Evolutionary conservation across 2,113 vertebrate genomes (phyloP).

Genomic region (Rousettus leschenaultii): DNA sequence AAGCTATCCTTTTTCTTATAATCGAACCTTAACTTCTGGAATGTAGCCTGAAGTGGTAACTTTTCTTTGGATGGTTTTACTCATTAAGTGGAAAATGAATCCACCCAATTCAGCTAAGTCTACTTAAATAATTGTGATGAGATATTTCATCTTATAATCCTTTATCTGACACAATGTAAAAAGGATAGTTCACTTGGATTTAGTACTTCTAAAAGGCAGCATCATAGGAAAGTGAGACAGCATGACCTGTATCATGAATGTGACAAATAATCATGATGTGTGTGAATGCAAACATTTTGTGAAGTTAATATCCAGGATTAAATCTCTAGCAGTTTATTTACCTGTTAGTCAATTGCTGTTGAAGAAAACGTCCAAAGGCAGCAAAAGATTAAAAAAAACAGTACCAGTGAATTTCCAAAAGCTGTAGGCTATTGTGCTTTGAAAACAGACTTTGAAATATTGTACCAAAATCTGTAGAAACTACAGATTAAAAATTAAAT

Average conservation of each 20-base stretch:
- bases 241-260: conserved; percentile 56
- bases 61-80: conserved; percentile 41
- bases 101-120: conserved; percentile 40
- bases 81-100: conserved; percentile 30
- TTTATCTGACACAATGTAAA: conserved; percentile 6
- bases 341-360: conserved; percentile 79
- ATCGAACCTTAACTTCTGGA: conserved; percentile 16
- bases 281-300: conserved; percentile 69
- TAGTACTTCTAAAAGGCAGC: conserved; percentile 3
- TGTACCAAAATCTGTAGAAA: conserved; percentile 15
- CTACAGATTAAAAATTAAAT: conserved; percentile 30
- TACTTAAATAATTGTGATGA: background rate
- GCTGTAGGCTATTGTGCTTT: conserved; percentile 30
- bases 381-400: conserved; percentile 79
- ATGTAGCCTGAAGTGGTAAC: background rate
- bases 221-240: conserved; percentile 70
- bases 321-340: conserved; percentile 75
- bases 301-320: conserved; percentile 43
- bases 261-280: background rate
- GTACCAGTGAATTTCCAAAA: conserved; percentile 77
- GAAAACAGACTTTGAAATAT: conserved; percentile 50
- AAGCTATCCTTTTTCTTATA: conserved; percentile 42
- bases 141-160: conserved; percentile 3
- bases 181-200: conserved; percentile 35
- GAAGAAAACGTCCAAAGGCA: conserved; percentile 82